phyloP scores from a whole-genome alignment of 2,113 vertebrate genomes.

The Chroicocephalus ridibundus region DNA sequence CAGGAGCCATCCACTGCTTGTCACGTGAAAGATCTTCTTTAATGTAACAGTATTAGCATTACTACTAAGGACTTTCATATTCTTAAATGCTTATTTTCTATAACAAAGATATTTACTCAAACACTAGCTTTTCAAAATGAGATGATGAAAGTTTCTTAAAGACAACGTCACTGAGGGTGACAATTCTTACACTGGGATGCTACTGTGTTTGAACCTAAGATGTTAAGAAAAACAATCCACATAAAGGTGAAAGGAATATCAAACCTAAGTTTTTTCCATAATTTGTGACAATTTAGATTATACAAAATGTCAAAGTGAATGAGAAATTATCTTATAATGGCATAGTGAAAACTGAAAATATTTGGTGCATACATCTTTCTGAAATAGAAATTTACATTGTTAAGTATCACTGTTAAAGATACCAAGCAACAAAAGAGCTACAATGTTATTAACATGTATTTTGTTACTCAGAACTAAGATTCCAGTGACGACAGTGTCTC shows the following conservation, averaged over 20 bases:
- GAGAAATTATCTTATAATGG: background rate
- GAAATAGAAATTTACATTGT: background rate
- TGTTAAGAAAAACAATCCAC: slow-evolving; percentile 48
- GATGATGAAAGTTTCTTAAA: background rate
- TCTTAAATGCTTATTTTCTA: background rate
- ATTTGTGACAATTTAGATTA: background rate
- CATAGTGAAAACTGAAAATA: background rate
- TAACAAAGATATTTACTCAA: background rate
- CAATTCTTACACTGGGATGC: slow-evolving; percentile 27
- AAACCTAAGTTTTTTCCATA: background rate
- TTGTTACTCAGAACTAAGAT: background rate
- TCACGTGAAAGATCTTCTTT: background rate
- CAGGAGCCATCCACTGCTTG: background rate
- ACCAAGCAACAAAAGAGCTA: background rate
- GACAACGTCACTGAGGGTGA: background rate
- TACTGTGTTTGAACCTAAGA: slow-evolving; percentile 23
- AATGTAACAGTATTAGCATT: background rate
- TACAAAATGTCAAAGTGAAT: background rate
- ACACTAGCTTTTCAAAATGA: background rate
- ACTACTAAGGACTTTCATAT: background rate
- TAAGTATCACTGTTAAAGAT: background rate
- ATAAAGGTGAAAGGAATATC: background rate
- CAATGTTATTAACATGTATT: background rate
- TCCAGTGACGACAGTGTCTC: background rate
- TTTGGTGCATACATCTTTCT: background rate